Evolutionary conservation across 2,888 invertebrate species (phyloP).

Genomic region (Heliothis peltigera): DNA sequence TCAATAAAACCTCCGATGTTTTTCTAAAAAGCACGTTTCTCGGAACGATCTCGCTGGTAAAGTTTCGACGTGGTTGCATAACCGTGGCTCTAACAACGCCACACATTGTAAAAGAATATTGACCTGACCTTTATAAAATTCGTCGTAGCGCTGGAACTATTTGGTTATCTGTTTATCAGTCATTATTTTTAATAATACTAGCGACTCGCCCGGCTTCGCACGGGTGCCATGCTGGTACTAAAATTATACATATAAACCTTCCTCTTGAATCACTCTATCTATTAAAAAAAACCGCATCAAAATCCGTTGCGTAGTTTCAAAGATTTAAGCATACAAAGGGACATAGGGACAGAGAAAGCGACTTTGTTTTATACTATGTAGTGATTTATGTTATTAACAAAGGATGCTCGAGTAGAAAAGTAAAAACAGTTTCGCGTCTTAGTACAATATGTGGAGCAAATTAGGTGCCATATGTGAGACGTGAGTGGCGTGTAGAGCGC

Average conservation of each 20-base stretch:
- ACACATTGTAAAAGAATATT: constrained; percentile 79
- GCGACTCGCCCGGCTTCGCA: too few relatives aligned
- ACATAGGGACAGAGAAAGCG: too few relatives aligned
- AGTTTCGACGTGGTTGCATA: constrained; percentile 85
- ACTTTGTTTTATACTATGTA: too few relatives aligned
- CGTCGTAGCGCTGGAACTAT: constrained; percentile 67
- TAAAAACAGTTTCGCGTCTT: constrained; percentile 29
- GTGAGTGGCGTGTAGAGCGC: constrained; percentile 50
- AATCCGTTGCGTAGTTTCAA: too few relatives aligned
- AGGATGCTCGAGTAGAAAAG: constrained; percentile 24
- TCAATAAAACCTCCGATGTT: constrained; percentile 84
- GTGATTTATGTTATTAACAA: constrained; percentile 35
- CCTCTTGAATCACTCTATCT: too few relatives aligned
- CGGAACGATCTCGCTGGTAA: constrained; percentile 79
- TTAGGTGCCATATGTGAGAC: constrained; percentile 61
- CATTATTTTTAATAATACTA: constrained; percentile 24
- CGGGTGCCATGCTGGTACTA: too few relatives aligned
- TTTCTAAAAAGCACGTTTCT: constrained; percentile 88
- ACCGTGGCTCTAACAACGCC: constrained; percentile 74
- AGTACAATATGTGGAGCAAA: constrained; percentile 59
- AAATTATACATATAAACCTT: too few relatives aligned
- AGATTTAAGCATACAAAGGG: too few relatives aligned
- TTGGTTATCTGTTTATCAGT: constrained; percentile 57
- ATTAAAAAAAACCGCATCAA: too few relatives aligned
- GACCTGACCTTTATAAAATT: constrained; percentile 81